Conservation (phyloP, 2,888 invertebrate genomes). For the Eilema caniola region DNA sequence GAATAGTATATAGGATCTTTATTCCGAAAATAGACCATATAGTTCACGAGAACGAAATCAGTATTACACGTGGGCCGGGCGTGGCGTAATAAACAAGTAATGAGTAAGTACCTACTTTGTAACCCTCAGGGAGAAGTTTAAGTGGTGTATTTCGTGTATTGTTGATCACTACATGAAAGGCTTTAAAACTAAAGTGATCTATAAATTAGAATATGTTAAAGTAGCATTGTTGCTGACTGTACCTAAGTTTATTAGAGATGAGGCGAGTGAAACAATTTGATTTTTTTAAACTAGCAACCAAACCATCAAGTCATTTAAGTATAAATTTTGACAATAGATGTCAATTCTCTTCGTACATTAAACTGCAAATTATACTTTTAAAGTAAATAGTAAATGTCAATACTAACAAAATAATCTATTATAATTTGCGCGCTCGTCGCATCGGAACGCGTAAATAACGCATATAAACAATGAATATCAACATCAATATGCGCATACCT, state of each 20-base stretch:
- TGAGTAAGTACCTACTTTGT: neutral
- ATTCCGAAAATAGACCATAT: neutral
- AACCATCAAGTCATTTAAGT: neutral
- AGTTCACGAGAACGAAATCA: neutral
- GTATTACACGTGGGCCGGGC: neutral
- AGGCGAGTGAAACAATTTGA: too few relatives aligned
- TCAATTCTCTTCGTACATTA: neutral
- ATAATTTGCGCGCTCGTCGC: slow-evolving; percentile 25
- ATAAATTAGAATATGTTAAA: neutral
- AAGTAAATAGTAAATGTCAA: slow-evolving; percentile 20
- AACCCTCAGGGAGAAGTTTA: neutral
- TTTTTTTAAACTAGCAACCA: neutral
- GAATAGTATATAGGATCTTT: neutral
- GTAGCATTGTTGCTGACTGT: neutral
- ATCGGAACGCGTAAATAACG: slow-evolving; percentile 54
- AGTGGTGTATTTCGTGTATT: neutral
- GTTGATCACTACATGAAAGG: neutral
- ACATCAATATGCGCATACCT: slow-evolving; percentile 55
- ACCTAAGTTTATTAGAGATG: neutral
- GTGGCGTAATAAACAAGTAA: neutral
- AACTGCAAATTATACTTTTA: slow-evolving; percentile 1
- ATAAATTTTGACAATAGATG: neutral
- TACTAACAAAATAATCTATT: slow-evolving; percentile 26
- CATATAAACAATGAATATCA: slow-evolving; percentile 56
- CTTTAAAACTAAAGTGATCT: neutral